Conservation (phyloP, 2,888 invertebrate genomes). For the Scelioninae gen. 1 region DNA sequence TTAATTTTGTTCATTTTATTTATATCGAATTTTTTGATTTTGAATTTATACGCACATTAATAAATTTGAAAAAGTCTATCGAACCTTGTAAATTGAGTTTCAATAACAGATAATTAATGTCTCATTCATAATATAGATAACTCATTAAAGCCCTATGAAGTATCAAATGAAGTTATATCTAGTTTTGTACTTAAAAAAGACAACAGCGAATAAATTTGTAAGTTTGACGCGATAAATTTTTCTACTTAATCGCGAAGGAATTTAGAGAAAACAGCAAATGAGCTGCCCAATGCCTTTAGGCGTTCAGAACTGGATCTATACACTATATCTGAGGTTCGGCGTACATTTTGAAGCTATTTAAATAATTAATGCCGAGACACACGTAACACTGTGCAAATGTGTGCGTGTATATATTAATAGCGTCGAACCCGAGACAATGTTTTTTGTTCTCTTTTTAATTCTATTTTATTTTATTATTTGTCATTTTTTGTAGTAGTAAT, state of each 20-base stretch:
- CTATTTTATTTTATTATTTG: conserved; percentile 46
- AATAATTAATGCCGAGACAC: conserved; percentile 67
- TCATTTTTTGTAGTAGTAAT: conserved; percentile 55
- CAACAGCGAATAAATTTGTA: conserved; percentile 51
- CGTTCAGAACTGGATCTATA: conserved; percentile 69
- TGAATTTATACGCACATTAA: too few species aligned
- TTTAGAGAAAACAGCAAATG: conserved; percentile 60
- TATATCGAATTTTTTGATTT: not conserved
- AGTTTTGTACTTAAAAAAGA: conserved; percentile 9
- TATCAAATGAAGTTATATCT: conserved; percentile 60
- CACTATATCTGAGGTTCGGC: conserved; percentile 48
- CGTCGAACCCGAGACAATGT: conserved; percentile 46
- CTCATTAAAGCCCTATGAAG: conserved; percentile 25
- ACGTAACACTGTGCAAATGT: conserved; percentile 27
- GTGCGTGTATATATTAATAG: conserved; percentile 53
- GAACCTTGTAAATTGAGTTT: too few species aligned
- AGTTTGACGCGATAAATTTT: conserved; percentile 55
- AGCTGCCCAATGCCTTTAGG: conserved; percentile 55
- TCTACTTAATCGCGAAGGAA: conserved; percentile 52
- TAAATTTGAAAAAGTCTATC: too few species aligned
- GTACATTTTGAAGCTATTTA: conserved; percentile 67
- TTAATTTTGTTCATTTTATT: not conserved
- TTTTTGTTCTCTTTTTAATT: conserved; percentile 29
- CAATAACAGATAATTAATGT: conserved; percentile 35
- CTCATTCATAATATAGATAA: conserved; percentile 46